These are phyloP conservation scores for Notamacropus eugenii DNA, from an alignment of 2,797 vertebrate genomes.

Conservation along the genomic window DNA sequence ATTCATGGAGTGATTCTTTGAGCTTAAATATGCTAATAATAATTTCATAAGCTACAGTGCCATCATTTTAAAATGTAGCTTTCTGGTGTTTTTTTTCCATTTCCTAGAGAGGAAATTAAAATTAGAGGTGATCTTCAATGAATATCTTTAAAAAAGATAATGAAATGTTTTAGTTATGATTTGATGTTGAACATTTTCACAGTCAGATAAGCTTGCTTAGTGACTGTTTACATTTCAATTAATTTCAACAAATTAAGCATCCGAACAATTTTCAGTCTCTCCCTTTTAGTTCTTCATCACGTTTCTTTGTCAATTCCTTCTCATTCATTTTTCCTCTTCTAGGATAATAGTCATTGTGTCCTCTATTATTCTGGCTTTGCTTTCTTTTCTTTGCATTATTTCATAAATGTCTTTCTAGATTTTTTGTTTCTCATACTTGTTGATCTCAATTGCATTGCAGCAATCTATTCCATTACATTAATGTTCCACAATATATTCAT, in stretches of 20 bases:
- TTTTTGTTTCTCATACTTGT: neutral
- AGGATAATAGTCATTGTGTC: neutral
- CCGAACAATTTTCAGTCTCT: neutral
- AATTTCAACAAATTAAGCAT: neutral
- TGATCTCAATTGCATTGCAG: neutral
- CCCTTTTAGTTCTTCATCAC: neutral
- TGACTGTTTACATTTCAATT: neutral
- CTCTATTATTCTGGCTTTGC: neutral
- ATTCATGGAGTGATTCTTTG: neutral
- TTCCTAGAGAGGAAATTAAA: slow-evolving; percentile 56
- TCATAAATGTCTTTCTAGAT: neutral
- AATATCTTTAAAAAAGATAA: slow-evolving; percentile 36
- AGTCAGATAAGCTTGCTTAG: neutral
- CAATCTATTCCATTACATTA: neutral
- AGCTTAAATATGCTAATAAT: neutral
- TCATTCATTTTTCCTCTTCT: neutral
- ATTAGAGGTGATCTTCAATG: neutral
- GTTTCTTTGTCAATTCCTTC: neutral
- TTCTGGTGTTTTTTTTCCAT: neutral
- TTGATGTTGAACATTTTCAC: neutral
- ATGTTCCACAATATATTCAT: neutral
- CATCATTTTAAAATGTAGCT: slow-evolving; percentile 18
- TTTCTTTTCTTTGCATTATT: neutral
- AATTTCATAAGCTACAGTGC: neutral
- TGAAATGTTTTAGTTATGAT: neutral